Percentiles rank a stretch among this genome's conserved stretches.
Conservation (phyloP, 2,113 vertebrate genomes). For the Monarcha castaneiventris region DNA sequence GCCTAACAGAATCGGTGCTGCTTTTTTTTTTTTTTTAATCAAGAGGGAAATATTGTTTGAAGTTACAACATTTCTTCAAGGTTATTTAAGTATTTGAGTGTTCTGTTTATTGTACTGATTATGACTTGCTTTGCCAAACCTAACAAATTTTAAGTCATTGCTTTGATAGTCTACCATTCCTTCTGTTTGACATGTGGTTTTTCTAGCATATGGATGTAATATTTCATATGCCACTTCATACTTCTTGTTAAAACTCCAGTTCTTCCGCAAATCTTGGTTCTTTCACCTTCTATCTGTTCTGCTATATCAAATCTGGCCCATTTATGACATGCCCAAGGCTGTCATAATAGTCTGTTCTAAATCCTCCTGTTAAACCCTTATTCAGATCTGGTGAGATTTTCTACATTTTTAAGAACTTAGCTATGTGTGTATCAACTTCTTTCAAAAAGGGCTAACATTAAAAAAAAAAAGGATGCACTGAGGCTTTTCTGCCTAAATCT, state of each 20-base stretch:
- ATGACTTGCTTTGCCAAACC: conserved; percentile 56
- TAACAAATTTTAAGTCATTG: conserved; percentile 54
- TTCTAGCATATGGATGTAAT: conserved; percentile 62
- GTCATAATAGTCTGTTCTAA: not conserved
- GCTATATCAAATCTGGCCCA: not conserved
- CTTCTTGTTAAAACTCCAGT: conserved; percentile 47
- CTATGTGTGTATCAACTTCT: not conserved
- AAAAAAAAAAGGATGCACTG: not conserved
- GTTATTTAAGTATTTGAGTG: conserved; percentile 47
- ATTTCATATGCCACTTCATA: conserved; percentile 59
- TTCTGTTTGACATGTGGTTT: conserved; percentile 68
- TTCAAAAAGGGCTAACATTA: not conserved
- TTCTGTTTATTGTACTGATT: conserved; percentile 63
- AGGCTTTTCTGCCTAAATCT: conserved; percentile 5
- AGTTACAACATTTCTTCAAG: conserved; percentile 27
- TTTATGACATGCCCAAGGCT: not conserved
- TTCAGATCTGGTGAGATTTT: not conserved
- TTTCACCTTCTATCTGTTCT: conserved; percentile 38
- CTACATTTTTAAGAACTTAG: conserved; percentile 10
- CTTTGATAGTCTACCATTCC: conserved; percentile 55
- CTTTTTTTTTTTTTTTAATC: not conserved
- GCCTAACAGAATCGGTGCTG: not conserved
- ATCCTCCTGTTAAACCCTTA: not conserved
- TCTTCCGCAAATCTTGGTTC: conserved; percentile 17
- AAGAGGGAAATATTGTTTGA: conserved; percentile 19